Evolutionary conservation across 1,140 invertebrate species (phyloP).

Genomic region (Daktulosphaira vitifoliae): DNA sequence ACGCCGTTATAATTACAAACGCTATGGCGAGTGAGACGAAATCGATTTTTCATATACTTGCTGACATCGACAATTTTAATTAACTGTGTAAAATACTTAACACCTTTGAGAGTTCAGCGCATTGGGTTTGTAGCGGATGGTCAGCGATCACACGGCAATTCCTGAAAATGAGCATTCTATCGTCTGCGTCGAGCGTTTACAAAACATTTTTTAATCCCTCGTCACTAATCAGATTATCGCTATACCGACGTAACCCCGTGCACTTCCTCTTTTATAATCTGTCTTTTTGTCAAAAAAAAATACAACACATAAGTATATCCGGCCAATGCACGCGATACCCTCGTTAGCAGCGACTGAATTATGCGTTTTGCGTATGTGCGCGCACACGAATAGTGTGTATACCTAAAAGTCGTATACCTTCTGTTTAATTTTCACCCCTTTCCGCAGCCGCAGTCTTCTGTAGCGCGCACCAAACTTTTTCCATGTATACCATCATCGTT

Average conservation of each 20-base stretch:
- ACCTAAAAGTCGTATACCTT: neutral
- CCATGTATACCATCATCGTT: neutral
- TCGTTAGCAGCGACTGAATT: slow-evolving; percentile 12
- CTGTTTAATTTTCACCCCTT: slow-evolving; percentile 30
- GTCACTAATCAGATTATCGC: slow-evolving; percentile 28
- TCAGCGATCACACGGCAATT: too few species aligned
- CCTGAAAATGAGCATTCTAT: too few species aligned
- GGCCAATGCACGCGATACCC: slow-evolving; percentile 22
- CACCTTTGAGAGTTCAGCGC: too few species aligned
- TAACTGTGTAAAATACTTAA: too few species aligned
- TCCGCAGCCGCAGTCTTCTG: neutral
- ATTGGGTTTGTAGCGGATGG: too few species aligned
- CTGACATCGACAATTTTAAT: too few species aligned
- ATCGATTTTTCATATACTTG: too few species aligned
- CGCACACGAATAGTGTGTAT: neutral
- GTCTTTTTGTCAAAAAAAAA: slow-evolving; percentile 21
- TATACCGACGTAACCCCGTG: neutral
- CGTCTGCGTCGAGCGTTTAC: too few species aligned
- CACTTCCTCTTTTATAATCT: too few species aligned
- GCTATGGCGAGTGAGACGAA: too few species aligned
- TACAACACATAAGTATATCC: slow-evolving; percentile 11
- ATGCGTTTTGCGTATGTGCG: neutral
- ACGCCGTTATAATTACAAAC: too few species aligned
- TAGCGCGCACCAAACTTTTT: neutral
- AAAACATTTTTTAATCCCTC: too few species aligned